Percentiles rank a stretch among this genome's conserved stretches.
phyloP scores from a whole-genome alignment of 2,888 invertebrate genomes.

The Lysandra bellargus region DNA sequence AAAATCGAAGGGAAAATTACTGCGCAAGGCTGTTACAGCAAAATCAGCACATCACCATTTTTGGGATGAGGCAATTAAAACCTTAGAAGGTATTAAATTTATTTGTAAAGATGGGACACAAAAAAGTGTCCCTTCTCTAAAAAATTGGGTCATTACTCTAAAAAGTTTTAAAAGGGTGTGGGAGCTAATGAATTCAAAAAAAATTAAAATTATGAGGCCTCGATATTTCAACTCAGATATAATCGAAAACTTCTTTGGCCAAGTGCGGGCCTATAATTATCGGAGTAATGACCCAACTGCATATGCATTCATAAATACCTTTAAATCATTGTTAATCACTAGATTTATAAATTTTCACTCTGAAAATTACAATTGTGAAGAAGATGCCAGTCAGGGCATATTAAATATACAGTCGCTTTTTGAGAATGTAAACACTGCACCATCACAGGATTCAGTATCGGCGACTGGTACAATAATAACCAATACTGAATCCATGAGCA shows the following conservation, averaged over 20 bases:
- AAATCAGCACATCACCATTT: not conserved
- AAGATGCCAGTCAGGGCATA: not conserved
- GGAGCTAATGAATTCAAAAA: not conserved
- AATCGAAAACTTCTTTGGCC: conserved; percentile 8
- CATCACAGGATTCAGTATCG: too few species aligned
- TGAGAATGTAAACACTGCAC: too few species aligned
- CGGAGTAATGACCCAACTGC: not conserved
- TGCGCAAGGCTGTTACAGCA: not conserved
- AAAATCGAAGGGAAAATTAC: not conserved
- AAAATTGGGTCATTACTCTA: not conserved
- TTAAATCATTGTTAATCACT: conserved; percentile 15
- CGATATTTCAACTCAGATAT: conserved; percentile 11
- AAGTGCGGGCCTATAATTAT: not conserved
- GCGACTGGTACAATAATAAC: too few species aligned
- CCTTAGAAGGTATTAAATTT: not conserved
- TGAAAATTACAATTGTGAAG: conserved; percentile 20
- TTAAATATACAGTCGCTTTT: too few species aligned
- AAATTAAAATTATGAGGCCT: not conserved
- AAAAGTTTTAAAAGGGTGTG: conserved; percentile 18
- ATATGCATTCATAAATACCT: not conserved
- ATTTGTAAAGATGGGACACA: not conserved
- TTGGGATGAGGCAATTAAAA: conserved; percentile 1
- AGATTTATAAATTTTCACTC: conserved; percentile 8
- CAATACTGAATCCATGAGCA: too few species aligned
- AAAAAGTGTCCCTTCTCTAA: conserved; percentile 3